Base-by-base conservation (phyloP, 2,888 invertebrate species). In the Agrotis exclamationis region DNA sequence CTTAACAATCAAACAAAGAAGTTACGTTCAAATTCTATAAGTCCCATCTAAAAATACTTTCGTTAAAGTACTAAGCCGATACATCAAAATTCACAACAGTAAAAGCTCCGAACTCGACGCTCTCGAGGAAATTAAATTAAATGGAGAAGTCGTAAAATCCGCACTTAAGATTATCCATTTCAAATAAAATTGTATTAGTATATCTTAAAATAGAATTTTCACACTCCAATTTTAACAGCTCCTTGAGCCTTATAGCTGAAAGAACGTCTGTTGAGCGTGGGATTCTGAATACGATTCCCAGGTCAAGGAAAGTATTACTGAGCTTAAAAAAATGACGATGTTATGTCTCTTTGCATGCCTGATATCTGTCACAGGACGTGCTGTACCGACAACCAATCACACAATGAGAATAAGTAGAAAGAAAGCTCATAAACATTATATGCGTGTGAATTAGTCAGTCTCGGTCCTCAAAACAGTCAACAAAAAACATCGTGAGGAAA, bases 101-200 rank as follows among this genome's bases (percentile, higher is more conserved):
- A 69, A 57, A 66, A 57, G n/a, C 44, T 20, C 3, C 47, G 44
- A 67, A 48, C 13, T 48, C 45, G 28, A 22, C 51, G 72, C 62
- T 47, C 44, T 58, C 22, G 57, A 78, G 48, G 6, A 54, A 63
- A 79, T 76, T 64, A 79, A 75, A 75, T 73, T 60, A 64, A 79
- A 79, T 44, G 50, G 74, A 28, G 13, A 4, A 64, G 45, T 64
- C 74, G 58, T 80, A 74, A 76, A 76, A 63, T 63, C 22, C 66
- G 50, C 62, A 66, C 57, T 80, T 63, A 20, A 63, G 53, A 54
- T 63, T 74, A 66, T 80, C 53, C 62, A 74, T 66, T 53, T 54
- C 50, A 51, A 58, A 79, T 79, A 63, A 58, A 64, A 62, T 65
- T 57, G 60, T 62, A 79, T 65, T 65, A 48, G 47, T 50, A 59